Evolutionary conservation across 2,888 invertebrate genomes (phyloP).

Genomic region (Halictus ligatus): DNA sequence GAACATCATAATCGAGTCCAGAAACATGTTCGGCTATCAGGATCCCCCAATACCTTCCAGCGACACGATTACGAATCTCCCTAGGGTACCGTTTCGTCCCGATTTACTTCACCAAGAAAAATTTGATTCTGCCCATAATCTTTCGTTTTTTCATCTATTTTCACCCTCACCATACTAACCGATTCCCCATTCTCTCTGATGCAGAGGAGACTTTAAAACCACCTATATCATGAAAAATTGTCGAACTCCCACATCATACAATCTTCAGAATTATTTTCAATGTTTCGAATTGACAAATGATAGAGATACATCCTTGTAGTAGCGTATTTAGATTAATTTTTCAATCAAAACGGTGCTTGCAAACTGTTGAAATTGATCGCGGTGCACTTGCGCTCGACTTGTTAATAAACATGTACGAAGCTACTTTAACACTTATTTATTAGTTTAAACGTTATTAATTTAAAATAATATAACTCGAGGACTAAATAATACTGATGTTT

Average conservation of each 20-base stretch:
- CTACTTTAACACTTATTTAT: too few relatives aligned
- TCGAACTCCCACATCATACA: neutral
- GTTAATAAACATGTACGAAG: too few relatives aligned
- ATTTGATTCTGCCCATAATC: conserved; percentile 58
- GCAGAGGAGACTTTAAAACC: conserved; percentile 48
- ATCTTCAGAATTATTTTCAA: conserved; percentile 28
- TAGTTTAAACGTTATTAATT: too few relatives aligned
- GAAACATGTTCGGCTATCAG: conserved; percentile 37
- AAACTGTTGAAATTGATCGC: too few relatives aligned
- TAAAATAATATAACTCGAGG: too few relatives aligned
- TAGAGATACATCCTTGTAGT: neutral
- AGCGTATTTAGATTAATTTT: neutral
- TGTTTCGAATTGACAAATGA: neutral
- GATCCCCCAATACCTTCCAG: conserved; percentile 26
- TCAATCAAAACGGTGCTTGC: neutral
- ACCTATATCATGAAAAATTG: conserved; percentile 4
- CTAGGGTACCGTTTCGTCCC: conserved; percentile 53
- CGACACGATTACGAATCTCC: conserved; percentile 52
- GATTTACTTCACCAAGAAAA: conserved; percentile 59
- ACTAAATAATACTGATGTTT: too few relatives aligned
- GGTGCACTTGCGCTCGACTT: too few relatives aligned
- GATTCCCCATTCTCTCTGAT: conserved; percentile 25
- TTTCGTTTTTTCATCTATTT: conserved; percentile 59
- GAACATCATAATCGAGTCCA: conserved; percentile 26
- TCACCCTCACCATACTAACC: conserved; percentile 20